phyloP scores from a whole-genome alignment of 1,140 invertebrate genomes.

The Phocides pigmalion region DNA sequence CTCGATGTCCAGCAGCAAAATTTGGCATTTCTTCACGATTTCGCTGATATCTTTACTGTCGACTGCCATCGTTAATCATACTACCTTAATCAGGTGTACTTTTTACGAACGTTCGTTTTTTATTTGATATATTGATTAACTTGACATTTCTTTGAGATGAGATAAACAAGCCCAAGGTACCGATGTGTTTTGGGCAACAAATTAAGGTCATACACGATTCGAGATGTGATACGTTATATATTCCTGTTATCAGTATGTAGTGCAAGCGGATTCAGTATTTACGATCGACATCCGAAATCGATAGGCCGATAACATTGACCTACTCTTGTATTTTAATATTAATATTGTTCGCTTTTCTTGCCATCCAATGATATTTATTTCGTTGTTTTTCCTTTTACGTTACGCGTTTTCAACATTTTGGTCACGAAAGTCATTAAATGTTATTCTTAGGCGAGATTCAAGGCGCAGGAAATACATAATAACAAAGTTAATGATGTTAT shows the following conservation, averaged over 20 bases:
- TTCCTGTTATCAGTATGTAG: conserved; percentile 9
- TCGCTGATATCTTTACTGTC: conserved; percentile 72
- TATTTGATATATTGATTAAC: conserved; percentile 51
- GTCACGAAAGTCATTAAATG: no score
- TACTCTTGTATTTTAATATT: conserved; percentile 45
- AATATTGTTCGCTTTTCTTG: conserved; percentile 33
- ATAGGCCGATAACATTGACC: conserved; percentile 50
- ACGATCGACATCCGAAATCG: conserved; percentile 50
- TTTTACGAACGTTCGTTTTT: conserved; percentile 58
- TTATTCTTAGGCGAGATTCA: no score
- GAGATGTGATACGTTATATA: no score
- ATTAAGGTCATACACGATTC: no score
- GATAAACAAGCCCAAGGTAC: no score
- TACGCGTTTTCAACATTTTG: not conserved
- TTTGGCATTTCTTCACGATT: conserved; percentile 78
- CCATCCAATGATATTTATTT: conserved; percentile 13
- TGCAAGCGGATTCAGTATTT: conserved; percentile 49
- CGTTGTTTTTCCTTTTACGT: conserved; percentile 2
- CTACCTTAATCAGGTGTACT: conserved; percentile 60
- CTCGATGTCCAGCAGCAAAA: conserved; percentile 80
- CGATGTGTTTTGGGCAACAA: no score
- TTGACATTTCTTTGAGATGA: no score
- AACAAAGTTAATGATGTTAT: no score
- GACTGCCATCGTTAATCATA: conserved; percentile 67
- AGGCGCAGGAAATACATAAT: not conserved